These are phyloP conservation scores for Sterna hirundo DNA, from an alignment of 2,113 vertebrate species.

Conservation along the genomic window DNA sequence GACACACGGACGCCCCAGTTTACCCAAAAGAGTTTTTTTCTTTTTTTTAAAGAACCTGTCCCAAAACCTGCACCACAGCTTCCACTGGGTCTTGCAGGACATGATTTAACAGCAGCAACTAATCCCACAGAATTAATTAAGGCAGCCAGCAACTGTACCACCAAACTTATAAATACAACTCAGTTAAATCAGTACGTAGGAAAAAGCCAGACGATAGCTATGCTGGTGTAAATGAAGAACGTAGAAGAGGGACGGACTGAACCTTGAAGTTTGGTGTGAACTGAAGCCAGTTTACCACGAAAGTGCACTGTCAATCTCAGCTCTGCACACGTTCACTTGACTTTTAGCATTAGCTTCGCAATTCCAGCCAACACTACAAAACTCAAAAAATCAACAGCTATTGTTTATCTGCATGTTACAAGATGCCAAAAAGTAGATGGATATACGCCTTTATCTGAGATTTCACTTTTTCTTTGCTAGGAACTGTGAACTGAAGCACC, in stretches of 20 bases:
- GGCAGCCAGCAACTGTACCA: rapidly evolving
- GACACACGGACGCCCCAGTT: rapidly evolving
- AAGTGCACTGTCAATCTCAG: neutral
- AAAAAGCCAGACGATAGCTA: neutral
- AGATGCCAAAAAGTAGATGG: neutral
- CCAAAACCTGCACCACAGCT: neutral
- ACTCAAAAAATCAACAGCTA: neutral
- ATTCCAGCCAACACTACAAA: neutral
- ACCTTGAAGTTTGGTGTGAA: neutral
- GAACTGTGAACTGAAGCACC: neutral
- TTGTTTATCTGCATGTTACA: neutral
- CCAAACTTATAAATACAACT: neutral
- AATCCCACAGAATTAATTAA: neutral
- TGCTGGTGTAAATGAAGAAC: neutral
- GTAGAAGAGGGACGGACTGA: neutral
- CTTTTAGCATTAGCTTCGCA: neutral
- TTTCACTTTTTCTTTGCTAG: neutral
- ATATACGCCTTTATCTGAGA: neutral
- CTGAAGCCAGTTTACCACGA: neutral
- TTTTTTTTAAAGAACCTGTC: neutral
- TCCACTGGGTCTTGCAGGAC: neutral
- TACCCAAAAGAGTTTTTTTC: rapidly evolving
- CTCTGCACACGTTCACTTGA: neutral
- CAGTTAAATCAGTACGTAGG: rapidly evolving
- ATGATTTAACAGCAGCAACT: neutral